Base-by-base conservation (phyloP, 2,888 invertebrate genomes). In the Apamea epomidion region DNA sequence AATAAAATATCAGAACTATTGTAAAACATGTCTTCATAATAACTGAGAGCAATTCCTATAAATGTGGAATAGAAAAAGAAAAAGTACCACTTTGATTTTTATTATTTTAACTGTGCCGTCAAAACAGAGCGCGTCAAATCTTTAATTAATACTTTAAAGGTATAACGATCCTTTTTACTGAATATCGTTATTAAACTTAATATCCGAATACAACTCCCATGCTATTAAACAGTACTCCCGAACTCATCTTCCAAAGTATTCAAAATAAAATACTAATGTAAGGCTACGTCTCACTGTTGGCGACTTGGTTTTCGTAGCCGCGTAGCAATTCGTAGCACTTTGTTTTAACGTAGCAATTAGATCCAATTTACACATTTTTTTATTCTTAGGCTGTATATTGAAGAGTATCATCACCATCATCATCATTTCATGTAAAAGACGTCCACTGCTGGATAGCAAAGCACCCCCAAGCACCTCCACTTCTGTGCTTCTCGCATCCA, bases 71-170 rank as follows among this genome's bases (percentile, higher is more conserved):
- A 88, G 80, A 82, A 86, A 86, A 82, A 74, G 67, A 80, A 68
- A 83, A 85, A 82, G 45, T 73, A 75, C 71, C 60, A 74, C 71
- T 83, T 85, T 71, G 74, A 85, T 84, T 90, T 88, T 90, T 89
- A 88, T 86, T 84, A 83, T 79, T 85, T 89, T 90, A 88, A 88
- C 84, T 83, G 82, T 80, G 85, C 88, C 90, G 89, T 91, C 89
- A 91, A 92, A 93, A 89, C 91, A 90, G 93, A 92, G 93, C 95
- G 95, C 88, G 88, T 91, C 95, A 91, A 95, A 96, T 95, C 90
- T 91, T 92, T 95, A 95, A 96, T 96, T 94, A 95, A 94, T 94
- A 94, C 91, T 91, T 93, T 91, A 91, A 90, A 92, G 90, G 90
- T 91, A 91, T 88, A 91, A 92, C 91, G 87, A 92, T 89, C 88